Base-by-base conservation (phyloP, 2,113 vertebrate genomes). In the Leucopsar rothschildi region DNA sequence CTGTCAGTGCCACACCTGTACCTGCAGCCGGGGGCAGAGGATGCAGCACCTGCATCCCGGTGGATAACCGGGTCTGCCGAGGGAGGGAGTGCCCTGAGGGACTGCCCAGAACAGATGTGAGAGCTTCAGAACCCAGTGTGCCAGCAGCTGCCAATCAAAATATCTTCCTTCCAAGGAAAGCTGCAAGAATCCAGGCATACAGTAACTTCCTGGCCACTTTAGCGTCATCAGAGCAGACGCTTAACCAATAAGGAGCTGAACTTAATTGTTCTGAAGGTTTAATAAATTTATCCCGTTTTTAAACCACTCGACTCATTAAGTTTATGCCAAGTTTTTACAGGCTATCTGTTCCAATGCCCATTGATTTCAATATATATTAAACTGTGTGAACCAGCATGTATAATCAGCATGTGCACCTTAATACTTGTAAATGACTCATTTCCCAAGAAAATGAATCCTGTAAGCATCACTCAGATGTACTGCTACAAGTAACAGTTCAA, bases 21-120 rank as follows among this genome's bases (percentile, higher is more conserved):
- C 17, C 52, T 23, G 1, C 0, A 1, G 17, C 22, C 5, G 8
- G 16, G 28, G 37, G 12, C 18, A 2, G 47, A 37, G 69, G 31
- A 39, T 20, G 2, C 25, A 49, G 29, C 1, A 0, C 14, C 53
- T 28, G 37, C 37, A 39, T 39, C 37, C 37, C 37, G 4, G 28
- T 47, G 28, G 13, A 3, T 22, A 16, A 23, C 4, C 3, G 21
- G 55, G 16, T 5, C 10, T 53, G 47, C 47, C 2, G 1, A 22
- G 22, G 50, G 20, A 52, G 21, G 22, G 25, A 44, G 33, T 3
- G 9, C 2, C 33, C 18, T 15, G 1, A 1, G 8, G 10, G 5
- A 2, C 15, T 37, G 12, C 19, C 50, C 18, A 0, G 1, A 10
- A 6, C 12, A 61, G 37, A 16, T 11, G 7, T 15, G 65, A 56